These are phyloP conservation scores for Urechis unicinctus DNA, from an alignment of 2,888 invertebrate genomes.

Conservation along the genomic window DNA sequence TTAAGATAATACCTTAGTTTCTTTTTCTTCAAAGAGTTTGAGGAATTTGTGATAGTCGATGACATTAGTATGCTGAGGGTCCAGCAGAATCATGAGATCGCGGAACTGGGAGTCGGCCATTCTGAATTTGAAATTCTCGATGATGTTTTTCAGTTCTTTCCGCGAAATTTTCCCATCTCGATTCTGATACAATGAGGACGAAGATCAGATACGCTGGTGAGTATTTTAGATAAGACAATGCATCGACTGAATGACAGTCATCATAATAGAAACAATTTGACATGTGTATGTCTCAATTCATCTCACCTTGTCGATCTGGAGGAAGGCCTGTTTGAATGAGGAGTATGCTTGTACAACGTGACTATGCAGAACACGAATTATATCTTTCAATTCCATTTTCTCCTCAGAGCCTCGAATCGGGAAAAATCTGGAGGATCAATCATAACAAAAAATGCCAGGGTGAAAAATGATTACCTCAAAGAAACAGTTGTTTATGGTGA, in stretches of 20 bases:
- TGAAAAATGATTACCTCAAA: no score
- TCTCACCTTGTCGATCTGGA: constrained; percentile 43
- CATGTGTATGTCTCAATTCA: not conserved
- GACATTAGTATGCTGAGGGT: constrained; percentile 34
- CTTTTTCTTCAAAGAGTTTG: constrained; percentile 42
- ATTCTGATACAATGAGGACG: no score
- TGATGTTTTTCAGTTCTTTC: constrained; percentile 31
- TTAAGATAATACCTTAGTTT: constrained; percentile 28
- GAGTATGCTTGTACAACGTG: constrained; percentile 37
- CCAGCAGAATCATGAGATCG: constrained; percentile 35
- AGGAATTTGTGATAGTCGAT: constrained; percentile 45
- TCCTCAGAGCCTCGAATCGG: constrained; percentile 36
- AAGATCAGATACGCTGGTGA: not conserved
- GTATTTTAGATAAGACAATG: not conserved
- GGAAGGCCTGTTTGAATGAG: constrained; percentile 42
- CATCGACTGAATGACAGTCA: no score
- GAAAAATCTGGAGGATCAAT: constrained; percentile 28
- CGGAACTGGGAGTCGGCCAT: constrained; percentile 39
- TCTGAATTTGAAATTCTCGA: constrained; percentile 39
- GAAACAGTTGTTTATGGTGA: no score
- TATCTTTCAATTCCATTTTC: constrained; percentile 28
- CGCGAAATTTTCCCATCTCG: constrained; percentile 38
- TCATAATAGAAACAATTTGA: not conserved
- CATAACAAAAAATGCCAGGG: no score
- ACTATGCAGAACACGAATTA: constrained; percentile 37